Evolutionary conservation across 2,888 invertebrate species (phyloP).

Genomic region (Lepetodrilus schrolli): DNA sequence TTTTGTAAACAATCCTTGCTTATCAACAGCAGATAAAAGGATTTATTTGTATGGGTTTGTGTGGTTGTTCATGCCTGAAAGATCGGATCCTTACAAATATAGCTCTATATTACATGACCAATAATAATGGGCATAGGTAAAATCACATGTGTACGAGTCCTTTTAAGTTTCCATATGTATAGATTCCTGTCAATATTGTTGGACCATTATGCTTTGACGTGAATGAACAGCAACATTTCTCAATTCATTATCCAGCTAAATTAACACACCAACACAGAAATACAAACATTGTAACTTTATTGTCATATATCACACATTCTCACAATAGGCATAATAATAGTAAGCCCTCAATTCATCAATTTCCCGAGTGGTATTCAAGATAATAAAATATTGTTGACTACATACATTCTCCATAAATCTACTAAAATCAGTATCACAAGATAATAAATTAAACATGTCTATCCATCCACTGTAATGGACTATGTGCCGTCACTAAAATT

Average conservation of each 20-base stretch:
- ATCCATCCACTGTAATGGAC: no score
- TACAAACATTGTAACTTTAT: slow-evolving; percentile 22
- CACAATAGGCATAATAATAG: slow-evolving; percentile 23
- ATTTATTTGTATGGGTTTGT: no score
- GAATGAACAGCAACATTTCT: neutral
- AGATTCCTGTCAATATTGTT: no score
- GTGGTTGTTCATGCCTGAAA: no score
- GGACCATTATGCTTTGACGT: neutral
- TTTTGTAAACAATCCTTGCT: no score
- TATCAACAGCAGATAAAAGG: no score
- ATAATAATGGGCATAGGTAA: no score
- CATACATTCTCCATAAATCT: slow-evolving; percentile 20
- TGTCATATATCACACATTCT: slow-evolving; percentile 26
- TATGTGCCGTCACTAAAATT: no score
- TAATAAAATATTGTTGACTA: slow-evolving; percentile 25
- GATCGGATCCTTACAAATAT: no score
- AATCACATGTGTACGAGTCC: no score
- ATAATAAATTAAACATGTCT: slow-evolving; percentile 21
- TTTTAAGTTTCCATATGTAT: no score
- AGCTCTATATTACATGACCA: no score
- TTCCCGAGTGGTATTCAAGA: neutral
- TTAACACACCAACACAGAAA: neutral
- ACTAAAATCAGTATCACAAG: slow-evolving; percentile 24
- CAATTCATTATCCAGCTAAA: neutral
- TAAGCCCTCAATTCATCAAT: slow-evolving; percentile 15